Evolutionary conservation across 1,140 invertebrate genomes (phyloP).

Genomic region (Zaprionus vittiger): DNA sequence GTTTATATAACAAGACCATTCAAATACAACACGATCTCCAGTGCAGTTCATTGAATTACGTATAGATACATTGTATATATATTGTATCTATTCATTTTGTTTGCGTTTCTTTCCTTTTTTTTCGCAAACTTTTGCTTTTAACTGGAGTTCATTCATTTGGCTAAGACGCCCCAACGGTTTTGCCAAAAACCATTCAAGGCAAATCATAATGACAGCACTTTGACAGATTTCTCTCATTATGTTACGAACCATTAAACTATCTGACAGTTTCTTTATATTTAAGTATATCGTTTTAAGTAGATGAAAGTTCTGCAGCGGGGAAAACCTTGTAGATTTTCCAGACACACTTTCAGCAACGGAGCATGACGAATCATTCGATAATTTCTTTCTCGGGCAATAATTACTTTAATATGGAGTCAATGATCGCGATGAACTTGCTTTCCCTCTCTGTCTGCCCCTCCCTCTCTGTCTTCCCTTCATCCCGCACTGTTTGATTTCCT

Average conservation of each 20-base stretch:
- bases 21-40: constrained; percentile 17
- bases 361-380: constrained; percentile 13
- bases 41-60: constrained; percentile 25
- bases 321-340: constrained; percentile 17
- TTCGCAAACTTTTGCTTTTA: constrained; percentile 25
- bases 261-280: neutral
- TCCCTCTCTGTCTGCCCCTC: neutral
- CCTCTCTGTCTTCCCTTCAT: constrained; percentile 6
- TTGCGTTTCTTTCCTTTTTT: neutral
- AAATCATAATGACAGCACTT: constrained; percentile 17
- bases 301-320: neutral
- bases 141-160: constrained; percentile 7
- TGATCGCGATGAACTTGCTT: constrained; percentile 26
- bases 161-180: constrained; percentile 30
- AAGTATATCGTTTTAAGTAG: neutral
- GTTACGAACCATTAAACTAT: neutral
- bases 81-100: constrained; percentile 5
- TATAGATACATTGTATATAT: neutral
- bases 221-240: constrained; percentile 21
- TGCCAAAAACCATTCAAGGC: constrained; percentile 18
- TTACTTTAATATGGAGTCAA: constrained; percentile 58
- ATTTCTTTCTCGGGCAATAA: constrained; percentile 34
- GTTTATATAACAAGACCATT: constrained; percentile 38
- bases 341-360: constrained; percentile 8
- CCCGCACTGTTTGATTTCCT: constrained; percentile 63